A percentile compares a stretch with the other conserved stretches of the same genome.
phyloP scores from a whole-genome alignment of 2,113 vertebrate genomes.

The Petroica traversi region DNA sequence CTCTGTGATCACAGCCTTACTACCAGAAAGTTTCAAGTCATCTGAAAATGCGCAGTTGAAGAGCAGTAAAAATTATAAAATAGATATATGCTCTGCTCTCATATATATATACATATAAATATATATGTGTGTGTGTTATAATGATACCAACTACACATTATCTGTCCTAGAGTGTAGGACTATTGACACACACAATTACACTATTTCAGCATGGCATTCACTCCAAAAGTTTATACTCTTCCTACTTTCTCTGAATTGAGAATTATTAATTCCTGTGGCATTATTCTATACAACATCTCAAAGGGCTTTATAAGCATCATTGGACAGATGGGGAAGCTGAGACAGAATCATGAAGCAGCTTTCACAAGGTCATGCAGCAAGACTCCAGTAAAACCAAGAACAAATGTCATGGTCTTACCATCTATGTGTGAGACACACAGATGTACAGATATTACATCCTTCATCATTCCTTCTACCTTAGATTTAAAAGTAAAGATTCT shows the following conservation, averaged over 20 bases:
- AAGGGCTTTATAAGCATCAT: neutral
- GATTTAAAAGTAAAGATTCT: neutral
- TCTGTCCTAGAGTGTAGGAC: neutral
- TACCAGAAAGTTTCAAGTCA: neutral
- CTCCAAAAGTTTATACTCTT: neutral
- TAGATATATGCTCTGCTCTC: neutral
- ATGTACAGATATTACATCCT: neutral
- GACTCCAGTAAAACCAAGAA: neutral
- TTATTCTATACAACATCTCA: neutral
- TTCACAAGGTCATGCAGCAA: neutral
- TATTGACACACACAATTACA: neutral
- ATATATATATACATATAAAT: neutral
- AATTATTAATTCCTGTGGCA: neutral
- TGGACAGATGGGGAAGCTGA: neutral
- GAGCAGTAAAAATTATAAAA: neutral
- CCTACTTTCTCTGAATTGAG: neutral
- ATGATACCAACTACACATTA: neutral
- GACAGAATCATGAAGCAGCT: neutral
- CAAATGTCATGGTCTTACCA: neutral
- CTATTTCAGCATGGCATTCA: neutral
- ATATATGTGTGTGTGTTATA: no score
- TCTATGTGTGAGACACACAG: neutral
- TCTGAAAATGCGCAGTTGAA: neutral
- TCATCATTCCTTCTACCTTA: neutral
- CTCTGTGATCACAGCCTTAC: neutral